These are phyloP conservation scores for Solenopsis invicta DNA, from an alignment of 1,140 invertebrate genomes.

Conservation along the genomic window DNA sequence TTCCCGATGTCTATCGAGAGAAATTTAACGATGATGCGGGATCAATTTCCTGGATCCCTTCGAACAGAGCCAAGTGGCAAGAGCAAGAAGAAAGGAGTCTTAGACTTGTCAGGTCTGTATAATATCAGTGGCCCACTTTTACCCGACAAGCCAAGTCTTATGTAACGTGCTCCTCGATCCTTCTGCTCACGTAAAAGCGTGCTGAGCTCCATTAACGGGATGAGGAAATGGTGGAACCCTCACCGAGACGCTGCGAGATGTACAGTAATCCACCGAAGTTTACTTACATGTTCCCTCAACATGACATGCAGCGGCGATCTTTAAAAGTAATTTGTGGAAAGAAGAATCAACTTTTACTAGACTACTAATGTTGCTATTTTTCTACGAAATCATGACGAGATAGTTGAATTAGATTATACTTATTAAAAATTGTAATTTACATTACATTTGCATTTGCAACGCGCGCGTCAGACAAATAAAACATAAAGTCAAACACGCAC, in stretches of 20 bases:
- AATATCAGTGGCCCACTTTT: conserved; percentile 73
- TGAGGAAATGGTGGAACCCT: conserved; percentile 64
- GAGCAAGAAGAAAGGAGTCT: conserved; percentile 42
- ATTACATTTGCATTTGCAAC: neutral
- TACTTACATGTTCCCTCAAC: conserved; percentile 36
- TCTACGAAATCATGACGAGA: neutral
- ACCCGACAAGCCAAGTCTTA: conserved; percentile 52
- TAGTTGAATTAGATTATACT: neutral
- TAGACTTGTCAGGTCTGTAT: conserved; percentile 28
- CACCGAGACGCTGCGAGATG: conserved; percentile 25
- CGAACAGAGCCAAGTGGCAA: conserved; percentile 3
- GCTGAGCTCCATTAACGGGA: conserved; percentile 65
- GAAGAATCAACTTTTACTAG: neutral
- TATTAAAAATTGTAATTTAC: conserved; percentile 1
- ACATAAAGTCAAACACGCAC: neutral
- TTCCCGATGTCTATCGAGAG: neutral
- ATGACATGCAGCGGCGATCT: conserved; percentile 4
- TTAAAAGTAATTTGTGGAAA: neutral
- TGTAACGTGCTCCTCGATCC: conserved; percentile 62
- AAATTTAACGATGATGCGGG: conserved; percentile 12
- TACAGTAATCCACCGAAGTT: conserved; percentile 43
- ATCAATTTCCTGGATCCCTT: conserved; percentile 18
- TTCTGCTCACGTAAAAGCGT: conserved; percentile 66
- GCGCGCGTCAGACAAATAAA: neutral
- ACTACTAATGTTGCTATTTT: neutral